These are phyloP conservation scores for Periophthalmus modestus DNA, from an alignment of 2,113 vertebrate genomes.

Conservation along the genomic window DNA sequence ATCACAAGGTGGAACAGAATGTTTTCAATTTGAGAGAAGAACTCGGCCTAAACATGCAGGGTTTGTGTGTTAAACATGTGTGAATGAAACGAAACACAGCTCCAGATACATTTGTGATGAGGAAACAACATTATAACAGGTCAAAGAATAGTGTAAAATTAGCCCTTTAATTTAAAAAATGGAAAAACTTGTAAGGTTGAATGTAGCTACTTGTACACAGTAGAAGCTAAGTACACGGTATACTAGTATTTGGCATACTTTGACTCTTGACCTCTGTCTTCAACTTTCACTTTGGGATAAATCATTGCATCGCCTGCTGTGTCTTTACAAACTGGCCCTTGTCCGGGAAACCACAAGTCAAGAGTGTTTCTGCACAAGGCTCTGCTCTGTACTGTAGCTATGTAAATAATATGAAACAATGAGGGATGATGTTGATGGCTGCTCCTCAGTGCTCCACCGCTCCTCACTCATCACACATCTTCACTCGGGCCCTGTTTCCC, in stretches of 20 bases:
- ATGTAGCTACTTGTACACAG: not conserved
- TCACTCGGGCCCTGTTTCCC: slow-evolving; percentile 18
- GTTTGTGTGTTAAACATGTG: too few species aligned
- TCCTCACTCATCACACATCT: slow-evolving; percentile 38
- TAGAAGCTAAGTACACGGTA: not conserved
- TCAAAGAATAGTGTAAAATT: too few species aligned
- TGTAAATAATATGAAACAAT: slow-evolving; percentile 13
- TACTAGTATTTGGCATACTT: not conserved
- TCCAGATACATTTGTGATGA: too few species aligned
- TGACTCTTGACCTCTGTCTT: not conserved
- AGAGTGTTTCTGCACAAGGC: not conserved
- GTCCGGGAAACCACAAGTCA: not conserved
- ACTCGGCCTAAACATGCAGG: too few species aligned
- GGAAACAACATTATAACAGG: too few species aligned
- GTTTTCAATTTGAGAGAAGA: too few species aligned
- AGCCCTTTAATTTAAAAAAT: too few species aligned
- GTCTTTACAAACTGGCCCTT: not conserved
- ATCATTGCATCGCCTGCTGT: not conserved
- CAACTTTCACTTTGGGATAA: not conserved
- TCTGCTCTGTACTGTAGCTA: not conserved
- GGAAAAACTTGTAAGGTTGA: too few species aligned
- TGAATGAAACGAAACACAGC: too few species aligned
- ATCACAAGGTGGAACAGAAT: too few species aligned
- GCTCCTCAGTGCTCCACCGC: slow-evolving; percentile 26
- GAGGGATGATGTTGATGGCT: slow-evolving; percentile 20